Evolutionary conservation across 2,888 invertebrate species (phyloP).

Genomic region (Andrena haemorrhoa): DNA sequence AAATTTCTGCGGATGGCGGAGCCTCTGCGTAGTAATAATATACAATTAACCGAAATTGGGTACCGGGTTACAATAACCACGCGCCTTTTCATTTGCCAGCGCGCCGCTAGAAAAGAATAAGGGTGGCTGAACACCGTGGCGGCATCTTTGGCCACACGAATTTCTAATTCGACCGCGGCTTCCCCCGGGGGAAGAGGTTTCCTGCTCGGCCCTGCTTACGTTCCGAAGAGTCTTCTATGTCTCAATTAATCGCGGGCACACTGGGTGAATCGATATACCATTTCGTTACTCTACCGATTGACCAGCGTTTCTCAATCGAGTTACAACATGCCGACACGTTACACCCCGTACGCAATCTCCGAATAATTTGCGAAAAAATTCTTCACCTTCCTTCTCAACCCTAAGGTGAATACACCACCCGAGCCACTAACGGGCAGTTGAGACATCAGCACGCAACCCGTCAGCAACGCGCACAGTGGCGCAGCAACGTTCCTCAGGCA

Average conservation of each 20-base stretch:
- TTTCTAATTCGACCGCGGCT: background rate
- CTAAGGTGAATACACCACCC: background rate
- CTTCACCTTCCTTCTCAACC: background rate
- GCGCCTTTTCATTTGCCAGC: constrained; percentile 76
- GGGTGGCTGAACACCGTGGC: background rate
- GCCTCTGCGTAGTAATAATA: constrained; percentile 69
- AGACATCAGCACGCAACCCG: constrained; percentile 33
- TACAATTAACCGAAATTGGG: constrained; percentile 77
- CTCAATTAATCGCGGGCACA: background rate
- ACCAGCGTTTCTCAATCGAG: no score
- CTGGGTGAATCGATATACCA: no score
- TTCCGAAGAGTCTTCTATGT: background rate
- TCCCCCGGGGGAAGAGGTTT: constrained; percentile 3
- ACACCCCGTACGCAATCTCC: no score
- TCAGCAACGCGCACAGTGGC: constrained; percentile 9
- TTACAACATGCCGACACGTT: no score
- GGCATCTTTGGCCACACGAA: constrained; percentile 11
- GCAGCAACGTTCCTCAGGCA: constrained; percentile 7
- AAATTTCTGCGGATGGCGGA: constrained; percentile 64
- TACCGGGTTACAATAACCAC: constrained; percentile 74
- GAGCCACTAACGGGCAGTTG: background rate
- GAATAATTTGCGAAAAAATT: background rate
- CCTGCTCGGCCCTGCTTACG: background rate
- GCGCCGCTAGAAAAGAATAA: constrained; percentile 57
- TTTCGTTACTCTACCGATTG: no score